These are phyloP conservation scores for Lagorchestes hirsutus DNA, from an alignment of 2,797 vertebrate genomes.

Conservation along the genomic window DNA sequence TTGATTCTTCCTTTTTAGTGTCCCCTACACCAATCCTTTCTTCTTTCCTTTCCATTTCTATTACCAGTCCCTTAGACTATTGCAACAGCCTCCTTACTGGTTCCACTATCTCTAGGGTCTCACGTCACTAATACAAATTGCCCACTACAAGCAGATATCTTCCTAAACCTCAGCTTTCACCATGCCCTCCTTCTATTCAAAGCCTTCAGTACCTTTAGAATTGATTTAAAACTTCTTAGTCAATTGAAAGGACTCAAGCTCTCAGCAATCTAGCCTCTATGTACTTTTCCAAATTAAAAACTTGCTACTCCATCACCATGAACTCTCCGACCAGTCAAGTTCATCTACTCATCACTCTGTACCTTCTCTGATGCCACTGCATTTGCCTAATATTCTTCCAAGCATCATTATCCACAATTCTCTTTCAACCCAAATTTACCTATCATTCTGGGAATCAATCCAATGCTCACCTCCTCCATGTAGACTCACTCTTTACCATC, in stretches of 20 bases:
- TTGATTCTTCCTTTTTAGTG: constrained; percentile 1
- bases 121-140: not conserved
- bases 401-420: not conserved
- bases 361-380: not conserved
- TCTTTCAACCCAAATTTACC: not conserved
- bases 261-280: not conserved
- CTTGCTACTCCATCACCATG: not conserved
- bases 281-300: not conserved
- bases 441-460: not conserved
- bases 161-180: not conserved
- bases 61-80: not conserved
- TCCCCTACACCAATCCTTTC: constrained; percentile 20
- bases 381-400: not conserved
- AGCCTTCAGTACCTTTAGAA: not conserved
- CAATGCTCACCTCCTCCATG: not conserved
- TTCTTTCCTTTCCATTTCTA: constrained; percentile 37
- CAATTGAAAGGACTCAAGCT: not conserved
- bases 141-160: too few relatives aligned
- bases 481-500: not conserved
- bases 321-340: not conserved
- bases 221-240: not conserved
- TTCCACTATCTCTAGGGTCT: not conserved
- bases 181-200: not conserved
- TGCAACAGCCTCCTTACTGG: not conserved
- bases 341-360: not conserved